Conservation (phyloP, 2,113 vertebrate species). For the Tangachromis dhanisi region DNA sequence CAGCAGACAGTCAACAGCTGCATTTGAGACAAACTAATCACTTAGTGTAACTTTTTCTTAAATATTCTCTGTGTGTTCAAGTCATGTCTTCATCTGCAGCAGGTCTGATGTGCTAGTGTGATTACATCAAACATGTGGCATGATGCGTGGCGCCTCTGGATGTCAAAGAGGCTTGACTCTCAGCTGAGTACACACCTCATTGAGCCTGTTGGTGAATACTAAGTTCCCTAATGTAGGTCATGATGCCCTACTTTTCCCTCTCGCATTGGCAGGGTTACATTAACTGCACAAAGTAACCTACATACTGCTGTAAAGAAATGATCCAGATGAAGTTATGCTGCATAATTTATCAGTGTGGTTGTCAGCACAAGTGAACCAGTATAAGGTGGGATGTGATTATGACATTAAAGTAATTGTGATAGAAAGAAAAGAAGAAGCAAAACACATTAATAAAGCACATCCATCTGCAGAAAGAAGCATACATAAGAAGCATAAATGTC, state of each 20-base stretch:
- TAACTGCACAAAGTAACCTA: conserved; percentile 39
- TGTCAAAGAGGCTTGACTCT: not conserved
- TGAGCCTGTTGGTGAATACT: conserved; percentile 1
- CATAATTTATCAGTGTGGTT: conserved; percentile 27
- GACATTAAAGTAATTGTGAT: not conserved
- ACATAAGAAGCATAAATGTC: not conserved
- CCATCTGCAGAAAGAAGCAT: not conserved
- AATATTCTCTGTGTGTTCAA: not conserved
- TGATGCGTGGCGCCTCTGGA: not conserved
- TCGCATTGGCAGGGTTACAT: conserved; percentile 19
- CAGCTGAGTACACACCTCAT: not conserved
- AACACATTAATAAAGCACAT: not conserved
- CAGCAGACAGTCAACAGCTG: not conserved
- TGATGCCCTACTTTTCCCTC: conserved; percentile 47
- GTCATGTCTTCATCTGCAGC: not conserved
- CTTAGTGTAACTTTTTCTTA: not conserved
- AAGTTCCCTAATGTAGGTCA: conserved; percentile 50
- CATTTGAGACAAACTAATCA: not conserved
- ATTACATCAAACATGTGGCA: not conserved
- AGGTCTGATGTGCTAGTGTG: not conserved
- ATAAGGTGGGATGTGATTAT: not conserved
- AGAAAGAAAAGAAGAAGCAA: not conserved
- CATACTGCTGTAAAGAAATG: conserved; percentile 38
- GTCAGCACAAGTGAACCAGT: not conserved
- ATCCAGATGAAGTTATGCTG: conserved; percentile 20